Percentiles rank a stretch among this genome's conserved stretches.
Conservation (phyloP, 2,888 invertebrate genomes). For the Agrilus mali region DNA sequence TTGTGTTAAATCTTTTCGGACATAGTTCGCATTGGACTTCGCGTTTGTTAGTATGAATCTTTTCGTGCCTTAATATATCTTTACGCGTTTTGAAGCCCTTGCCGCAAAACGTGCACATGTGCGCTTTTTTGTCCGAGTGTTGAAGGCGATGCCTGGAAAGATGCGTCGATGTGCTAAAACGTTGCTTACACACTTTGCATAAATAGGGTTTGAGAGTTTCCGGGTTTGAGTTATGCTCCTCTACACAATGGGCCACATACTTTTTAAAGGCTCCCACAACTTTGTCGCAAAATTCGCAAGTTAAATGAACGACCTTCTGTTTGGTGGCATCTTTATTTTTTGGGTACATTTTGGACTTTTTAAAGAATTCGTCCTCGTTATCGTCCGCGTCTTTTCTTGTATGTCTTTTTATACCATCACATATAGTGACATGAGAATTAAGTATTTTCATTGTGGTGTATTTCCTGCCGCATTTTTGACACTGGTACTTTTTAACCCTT, state of each 20-base stretch:
- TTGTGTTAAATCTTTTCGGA: constrained; percentile 28
- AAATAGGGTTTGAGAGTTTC: constrained; percentile 21
- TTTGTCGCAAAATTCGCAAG: constrained; percentile 20
- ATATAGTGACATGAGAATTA: not conserved
- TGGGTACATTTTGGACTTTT: no score
- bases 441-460: not conserved
- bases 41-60: constrained; percentile 28
- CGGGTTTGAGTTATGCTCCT: constrained; percentile 15
- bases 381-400: not conserved
- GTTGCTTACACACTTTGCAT: constrained; percentile 20
- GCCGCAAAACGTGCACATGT: constrained; percentile 24
- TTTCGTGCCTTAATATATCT: constrained; percentile 23
- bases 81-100: constrained; percentile 25
- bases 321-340: no score
- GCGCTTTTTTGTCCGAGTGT: constrained; percentile 19
- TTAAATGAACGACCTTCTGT: constrained; percentile 2
- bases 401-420: not conserved
- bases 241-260: constrained; percentile 19
- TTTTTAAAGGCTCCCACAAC: constrained; percentile 17
- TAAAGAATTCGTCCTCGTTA: not conserved
- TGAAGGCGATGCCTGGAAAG: constrained; percentile 22
- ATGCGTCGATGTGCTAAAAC: constrained; percentile 21
- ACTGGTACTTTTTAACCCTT: constrained; percentile 3
- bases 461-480: constrained; percentile 1
- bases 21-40: constrained; percentile 25